Evolutionary conservation across 2,797 vertebrate genomes (phyloP).

Genomic region (Strix occidentalis): DNA sequence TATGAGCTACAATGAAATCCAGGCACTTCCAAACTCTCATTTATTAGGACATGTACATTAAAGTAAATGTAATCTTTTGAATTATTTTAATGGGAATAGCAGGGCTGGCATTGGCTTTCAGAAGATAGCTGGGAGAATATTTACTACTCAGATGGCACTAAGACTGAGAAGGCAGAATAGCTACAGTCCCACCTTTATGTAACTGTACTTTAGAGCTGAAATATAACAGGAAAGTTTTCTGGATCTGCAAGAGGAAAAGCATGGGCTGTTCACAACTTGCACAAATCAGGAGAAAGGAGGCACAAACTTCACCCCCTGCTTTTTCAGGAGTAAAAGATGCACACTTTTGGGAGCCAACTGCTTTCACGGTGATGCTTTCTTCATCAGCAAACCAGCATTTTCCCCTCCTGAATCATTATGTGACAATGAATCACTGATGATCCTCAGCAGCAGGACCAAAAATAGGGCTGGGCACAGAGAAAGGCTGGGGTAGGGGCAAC

Average conservation of each 20-base stretch:
- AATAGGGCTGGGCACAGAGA: background rate
- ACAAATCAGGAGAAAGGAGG: background rate
- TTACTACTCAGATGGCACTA: background rate
- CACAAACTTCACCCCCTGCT: background rate
- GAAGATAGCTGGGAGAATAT: background rate
- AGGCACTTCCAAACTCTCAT: background rate
- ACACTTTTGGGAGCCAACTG: background rate
- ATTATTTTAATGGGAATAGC: background rate
- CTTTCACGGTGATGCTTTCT: background rate
- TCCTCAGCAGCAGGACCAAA: background rate
- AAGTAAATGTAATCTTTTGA: background rate
- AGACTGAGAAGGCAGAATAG: background rate
- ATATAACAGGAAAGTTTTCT: background rate
- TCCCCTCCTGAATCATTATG: background rate
- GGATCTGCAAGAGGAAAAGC: background rate
- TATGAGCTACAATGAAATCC: background rate
- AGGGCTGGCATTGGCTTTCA: background rate
- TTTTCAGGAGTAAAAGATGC: background rate
- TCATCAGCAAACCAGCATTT: background rate
- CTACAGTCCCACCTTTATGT: background rate
- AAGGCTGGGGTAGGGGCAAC: background rate
- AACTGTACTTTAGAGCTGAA: background rate
- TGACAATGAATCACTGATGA: background rate
- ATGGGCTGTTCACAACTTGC: background rate
- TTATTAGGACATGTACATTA: background rate